phyloP scores from a whole-genome alignment of 2,113 vertebrate species.

The Colius striatus region DNA sequence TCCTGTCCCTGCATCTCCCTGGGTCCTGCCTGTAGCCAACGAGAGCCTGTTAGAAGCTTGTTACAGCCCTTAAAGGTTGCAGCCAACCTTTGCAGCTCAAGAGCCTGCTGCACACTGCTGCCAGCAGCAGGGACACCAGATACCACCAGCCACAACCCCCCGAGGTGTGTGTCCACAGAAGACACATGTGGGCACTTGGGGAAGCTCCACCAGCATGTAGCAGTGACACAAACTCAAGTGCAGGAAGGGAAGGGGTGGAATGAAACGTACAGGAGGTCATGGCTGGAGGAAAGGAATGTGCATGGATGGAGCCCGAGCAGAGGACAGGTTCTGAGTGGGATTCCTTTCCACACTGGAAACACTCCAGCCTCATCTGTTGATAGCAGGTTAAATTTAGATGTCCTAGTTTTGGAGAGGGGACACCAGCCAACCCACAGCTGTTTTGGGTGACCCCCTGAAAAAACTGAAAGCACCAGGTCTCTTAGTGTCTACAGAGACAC shows the following conservation, averaged over 20 bases:
- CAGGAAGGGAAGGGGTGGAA: neutral
- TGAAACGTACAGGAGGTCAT: accelerated
- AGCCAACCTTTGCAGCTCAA: neutral
- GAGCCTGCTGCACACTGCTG: neutral
- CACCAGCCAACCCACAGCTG: conserved; percentile 40
- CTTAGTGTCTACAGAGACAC: neutral
- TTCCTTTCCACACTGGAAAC: conserved; percentile 40
- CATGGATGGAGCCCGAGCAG: neutral
- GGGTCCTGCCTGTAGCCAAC: neutral
- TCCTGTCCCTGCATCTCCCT: neutral
- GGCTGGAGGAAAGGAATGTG: neutral
- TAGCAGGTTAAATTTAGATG: conserved; percentile 73
- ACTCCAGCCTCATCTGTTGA: conserved; percentile 41
- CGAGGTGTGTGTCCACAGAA: accelerated
- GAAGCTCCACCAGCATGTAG: neutral
- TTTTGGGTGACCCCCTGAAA: neutral
- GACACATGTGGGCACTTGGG: neutral
- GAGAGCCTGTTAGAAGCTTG: neutral
- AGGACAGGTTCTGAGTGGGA: conserved; percentile 22
- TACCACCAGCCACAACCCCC: neutral
- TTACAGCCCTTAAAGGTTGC: no score
- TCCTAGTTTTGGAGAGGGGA: conserved; percentile 32
- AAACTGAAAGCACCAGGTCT: accelerated
- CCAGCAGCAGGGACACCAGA: neutral
- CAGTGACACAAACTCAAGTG: neutral